Evolutionary conservation across 2,888 invertebrate species (phyloP).

Genomic region (Agrypnus murinus): DNA sequence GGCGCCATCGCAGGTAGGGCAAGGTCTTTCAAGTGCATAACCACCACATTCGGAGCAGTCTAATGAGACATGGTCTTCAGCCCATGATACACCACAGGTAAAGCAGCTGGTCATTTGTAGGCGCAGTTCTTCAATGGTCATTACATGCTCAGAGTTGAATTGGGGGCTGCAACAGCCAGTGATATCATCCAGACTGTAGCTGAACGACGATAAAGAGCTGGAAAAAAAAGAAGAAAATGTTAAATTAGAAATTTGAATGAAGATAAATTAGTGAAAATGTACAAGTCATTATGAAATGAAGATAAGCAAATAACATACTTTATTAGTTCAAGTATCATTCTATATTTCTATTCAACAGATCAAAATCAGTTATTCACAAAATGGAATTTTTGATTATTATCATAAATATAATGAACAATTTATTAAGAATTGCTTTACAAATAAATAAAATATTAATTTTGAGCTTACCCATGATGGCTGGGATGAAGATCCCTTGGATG

Average conservation of each 20-base stretch:
- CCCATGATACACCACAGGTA: constrained; percentile 88
- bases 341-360: too few relatives aligned
- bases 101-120: constrained; percentile 83
- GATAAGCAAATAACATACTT: too few relatives aligned
- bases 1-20: constrained; percentile 83
- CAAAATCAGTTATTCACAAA: too few relatives aligned
- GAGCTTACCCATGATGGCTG: constrained; percentile 67
- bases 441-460: too few relatives aligned
- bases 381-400: too few relatives aligned
- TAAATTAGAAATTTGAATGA: background rate
- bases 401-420: too few relatives aligned
- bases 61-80: constrained; percentile 83
- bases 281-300: background rate
- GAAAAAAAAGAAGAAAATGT: too few relatives aligned
- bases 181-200: constrained; percentile 69
- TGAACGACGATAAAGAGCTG: constrained; percentile 68
- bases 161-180: constrained; percentile 59
- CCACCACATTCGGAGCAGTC: constrained; percentile 89
- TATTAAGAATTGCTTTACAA: too few relatives aligned
- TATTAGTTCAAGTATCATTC: too few relatives aligned
- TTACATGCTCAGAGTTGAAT: constrained; percentile 71
- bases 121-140: constrained; percentile 82
- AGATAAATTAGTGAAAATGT: constrained; percentile 2
- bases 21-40: constrained; percentile 83
- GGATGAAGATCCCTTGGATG: constrained; percentile 73